These are phyloP conservation scores for Nomia melanderi DNA, from an alignment of 1,140 invertebrate species.

Conservation along the genomic window DNA sequence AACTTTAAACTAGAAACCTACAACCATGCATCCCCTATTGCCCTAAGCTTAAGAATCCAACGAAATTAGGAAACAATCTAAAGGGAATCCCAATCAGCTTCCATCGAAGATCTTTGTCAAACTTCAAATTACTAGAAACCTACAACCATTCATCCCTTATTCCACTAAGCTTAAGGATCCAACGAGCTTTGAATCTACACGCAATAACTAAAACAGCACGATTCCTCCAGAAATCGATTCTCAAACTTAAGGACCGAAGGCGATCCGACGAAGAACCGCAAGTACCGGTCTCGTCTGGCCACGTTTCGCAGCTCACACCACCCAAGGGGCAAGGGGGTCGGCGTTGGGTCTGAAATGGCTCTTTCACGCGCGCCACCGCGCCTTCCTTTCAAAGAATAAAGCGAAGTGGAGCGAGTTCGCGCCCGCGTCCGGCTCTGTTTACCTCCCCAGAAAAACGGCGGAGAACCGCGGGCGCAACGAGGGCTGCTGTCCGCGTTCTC, in stretches of 20 bases:
- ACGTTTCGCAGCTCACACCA: too few species aligned
- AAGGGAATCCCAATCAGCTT: too few species aligned
- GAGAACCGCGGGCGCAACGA: conserved; percentile 32
- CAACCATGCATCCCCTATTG: too few species aligned
- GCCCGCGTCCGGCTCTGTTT: conserved; percentile 53
- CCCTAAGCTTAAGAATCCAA: too few species aligned
- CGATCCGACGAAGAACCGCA: conserved; percentile 4
- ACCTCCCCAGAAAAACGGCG: conserved; percentile 24
- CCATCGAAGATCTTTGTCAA: too few species aligned
- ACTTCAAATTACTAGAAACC: too few species aligned
- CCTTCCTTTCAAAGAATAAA: conserved; percentile 60
- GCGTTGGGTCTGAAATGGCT: background rate
- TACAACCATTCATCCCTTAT: too few species aligned
- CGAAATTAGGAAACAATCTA: too few species aligned
- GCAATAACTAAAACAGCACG: conserved; percentile 16
- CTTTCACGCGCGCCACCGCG: conserved; percentile 28
- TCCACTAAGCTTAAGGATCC: background rate
- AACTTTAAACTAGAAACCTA: too few species aligned
- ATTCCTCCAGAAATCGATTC: conserved; percentile 2
- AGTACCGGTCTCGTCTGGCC: conserved; percentile 19
- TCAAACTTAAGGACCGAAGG: background rate
- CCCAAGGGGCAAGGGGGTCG: too few species aligned
- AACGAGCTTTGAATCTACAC: background rate
- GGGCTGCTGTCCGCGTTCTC: conserved; percentile 1
- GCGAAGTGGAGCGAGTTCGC: conserved; percentile 43